A percentile compares a stretch with the other conserved stretches of the same genome.
Evolutionary conservation across 1,140 invertebrate species (phyloP).

Genomic region (Sarcophaga peregrina): DNA sequence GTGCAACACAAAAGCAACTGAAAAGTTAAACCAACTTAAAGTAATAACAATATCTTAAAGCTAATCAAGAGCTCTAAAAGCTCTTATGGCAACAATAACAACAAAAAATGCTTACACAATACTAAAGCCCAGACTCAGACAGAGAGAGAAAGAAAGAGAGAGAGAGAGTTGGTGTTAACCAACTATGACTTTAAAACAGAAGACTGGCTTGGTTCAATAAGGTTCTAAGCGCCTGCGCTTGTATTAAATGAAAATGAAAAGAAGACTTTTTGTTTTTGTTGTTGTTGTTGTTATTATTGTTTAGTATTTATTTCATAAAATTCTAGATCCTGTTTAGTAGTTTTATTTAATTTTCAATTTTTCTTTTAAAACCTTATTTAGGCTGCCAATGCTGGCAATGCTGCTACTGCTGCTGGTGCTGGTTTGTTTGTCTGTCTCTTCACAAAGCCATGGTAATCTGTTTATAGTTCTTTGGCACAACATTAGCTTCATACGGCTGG

Average conservation of each 20-base stretch:
- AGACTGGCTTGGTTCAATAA: background rate
- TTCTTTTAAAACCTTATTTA: conserved; percentile 16
- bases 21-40: background rate
- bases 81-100: background rate
- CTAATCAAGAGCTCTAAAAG: conserved; percentile 34
- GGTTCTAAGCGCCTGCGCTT: conserved; percentile 30
- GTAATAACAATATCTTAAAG: conserved; percentile 42
- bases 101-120: background rate
- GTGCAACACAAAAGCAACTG: too few relatives aligned
- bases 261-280: too few relatives aligned
- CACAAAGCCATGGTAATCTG: background rate
- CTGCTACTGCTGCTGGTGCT: background rate
- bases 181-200: background rate
- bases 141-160: background rate
- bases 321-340: conserved; percentile 37
- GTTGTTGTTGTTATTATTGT: background rate
- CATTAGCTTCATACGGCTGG: background rate
- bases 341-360: conserved; percentile 38
- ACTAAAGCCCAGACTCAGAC: background rate
- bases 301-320: background rate
- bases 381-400: background rate
- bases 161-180: background rate
- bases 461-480: background rate
- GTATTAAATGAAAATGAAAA: background rate
- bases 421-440: too few relatives aligned